Conservation (phyloP, 2,113 vertebrate species). For the Amazona guildingii region DNA sequence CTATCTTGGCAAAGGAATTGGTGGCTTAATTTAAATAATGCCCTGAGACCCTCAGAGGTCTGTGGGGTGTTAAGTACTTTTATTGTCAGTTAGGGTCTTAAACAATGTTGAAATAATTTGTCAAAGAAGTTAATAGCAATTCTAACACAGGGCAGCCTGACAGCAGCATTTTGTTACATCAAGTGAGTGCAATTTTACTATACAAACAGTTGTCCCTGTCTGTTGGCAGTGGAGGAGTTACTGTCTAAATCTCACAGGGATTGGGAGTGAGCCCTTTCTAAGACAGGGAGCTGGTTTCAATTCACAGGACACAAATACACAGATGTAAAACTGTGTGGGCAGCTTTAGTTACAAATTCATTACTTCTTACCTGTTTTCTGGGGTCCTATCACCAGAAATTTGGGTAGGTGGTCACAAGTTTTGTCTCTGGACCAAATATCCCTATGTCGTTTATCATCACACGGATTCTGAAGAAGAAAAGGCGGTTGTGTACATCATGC, state of each 20-base stretch:
- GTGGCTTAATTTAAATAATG: not conserved
- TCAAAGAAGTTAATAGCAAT: not conserved
- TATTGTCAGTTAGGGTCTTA: not conserved
- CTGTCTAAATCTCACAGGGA: fast-evolving
- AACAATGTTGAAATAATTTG: not conserved
- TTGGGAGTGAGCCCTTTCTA: fast-evolving
- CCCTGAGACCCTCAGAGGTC: not conserved
- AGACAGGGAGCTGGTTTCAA: not conserved
- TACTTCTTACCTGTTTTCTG: conserved; percentile 80
- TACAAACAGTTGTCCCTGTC: not conserved
- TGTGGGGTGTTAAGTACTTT: not conserved
- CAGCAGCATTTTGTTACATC: not conserved
- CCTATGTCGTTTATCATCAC: conserved; percentile 81
- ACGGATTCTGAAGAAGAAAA: conserved; percentile 74
- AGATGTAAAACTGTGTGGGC: not conserved
- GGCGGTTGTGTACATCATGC: not conserved
- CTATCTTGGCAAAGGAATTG: not conserved
- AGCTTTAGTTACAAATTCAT: not conserved
- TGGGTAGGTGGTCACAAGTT: conserved; percentile 81
- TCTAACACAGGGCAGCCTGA: not conserved
- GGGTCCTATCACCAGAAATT: conserved; percentile 82
- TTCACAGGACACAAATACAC: not conserved
- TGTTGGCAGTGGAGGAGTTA: not conserved
- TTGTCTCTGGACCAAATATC: conserved; percentile 86
- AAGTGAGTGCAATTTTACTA: not conserved